A percentile compares a stretch with the other conserved stretches of the same genome.
phyloP scores from a whole-genome alignment of 1,140 invertebrate genomes.

The Listronotus oregonensis region DNA sequence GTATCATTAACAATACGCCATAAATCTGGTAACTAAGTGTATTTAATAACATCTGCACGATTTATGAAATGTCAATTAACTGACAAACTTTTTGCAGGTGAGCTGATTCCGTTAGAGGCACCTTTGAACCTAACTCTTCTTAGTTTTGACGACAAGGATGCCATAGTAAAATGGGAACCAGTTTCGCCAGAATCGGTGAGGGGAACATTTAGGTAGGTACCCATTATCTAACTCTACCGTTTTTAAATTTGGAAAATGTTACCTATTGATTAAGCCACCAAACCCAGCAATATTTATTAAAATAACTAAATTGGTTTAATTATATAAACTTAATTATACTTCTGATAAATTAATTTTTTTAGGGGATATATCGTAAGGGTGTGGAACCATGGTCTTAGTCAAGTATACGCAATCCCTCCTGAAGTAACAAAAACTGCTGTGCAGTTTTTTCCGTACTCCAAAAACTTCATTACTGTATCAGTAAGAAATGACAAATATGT shows the following conservation, averaged over 20 bases:
- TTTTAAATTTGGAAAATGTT: neutral
- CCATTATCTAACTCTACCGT: too few relatives aligned
- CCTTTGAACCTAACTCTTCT: conserved; percentile 84
- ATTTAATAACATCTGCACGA: too few relatives aligned
- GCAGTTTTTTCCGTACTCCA: conserved; percentile 84
- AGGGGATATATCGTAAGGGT: conserved; percentile 91
- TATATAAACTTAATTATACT: too few relatives aligned
- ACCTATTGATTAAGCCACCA: neutral
- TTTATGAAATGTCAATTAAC: too few relatives aligned
- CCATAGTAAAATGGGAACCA: conserved; percentile 80
- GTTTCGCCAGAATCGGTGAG: conserved; percentile 75
- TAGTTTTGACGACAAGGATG: conserved; percentile 74
- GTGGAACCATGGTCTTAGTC: conserved; percentile 76
- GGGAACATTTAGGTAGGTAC: conserved; percentile 93
- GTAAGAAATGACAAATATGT: conserved; percentile 90
- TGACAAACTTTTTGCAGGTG: conserved; percentile 73
- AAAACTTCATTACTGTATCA: conserved; percentile 86
- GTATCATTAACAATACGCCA: too few relatives aligned
- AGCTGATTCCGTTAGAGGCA: conserved; percentile 82
- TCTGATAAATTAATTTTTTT: too few relatives aligned
- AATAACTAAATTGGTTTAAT: too few relatives aligned
- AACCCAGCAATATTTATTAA: neutral
- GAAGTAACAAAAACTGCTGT: conserved; percentile 75
- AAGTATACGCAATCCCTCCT: conserved; percentile 64
- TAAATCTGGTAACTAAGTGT: too few relatives aligned